A percentile compares a stretch with the other conserved stretches of the same genome.
Conservation (phyloP, 2,797 vertebrate species). For the Gymnodraco acuticeps region DNA sequence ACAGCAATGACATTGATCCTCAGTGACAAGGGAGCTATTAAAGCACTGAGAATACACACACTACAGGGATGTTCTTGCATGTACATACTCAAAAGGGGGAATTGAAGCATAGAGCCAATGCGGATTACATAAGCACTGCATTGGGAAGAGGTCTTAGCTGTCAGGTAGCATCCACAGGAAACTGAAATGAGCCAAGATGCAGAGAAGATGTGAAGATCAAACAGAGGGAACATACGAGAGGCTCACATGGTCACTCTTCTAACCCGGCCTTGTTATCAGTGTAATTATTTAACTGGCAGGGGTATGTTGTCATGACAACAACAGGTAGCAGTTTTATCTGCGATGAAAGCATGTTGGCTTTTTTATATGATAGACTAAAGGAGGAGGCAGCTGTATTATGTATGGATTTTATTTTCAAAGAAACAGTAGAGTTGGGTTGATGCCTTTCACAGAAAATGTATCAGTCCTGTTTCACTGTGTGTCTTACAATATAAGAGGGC, state of each 20-base stretch:
- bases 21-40: slow-evolving; percentile 71
- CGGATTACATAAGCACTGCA: slow-evolving; percentile 78
- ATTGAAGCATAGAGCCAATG: slow-evolving; percentile 68
- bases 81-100: slow-evolving; percentile 62
- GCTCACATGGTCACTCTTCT: background rate
- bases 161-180: slow-evolving; percentile 42
- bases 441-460: slow-evolving; percentile 1
- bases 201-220: slow-evolving; percentile 22
- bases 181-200: slow-evolving; percentile 29
- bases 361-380: slow-evolving; percentile 1
- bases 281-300: slow-evolving; percentile 12
- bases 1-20: slow-evolving; percentile 64
- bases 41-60: slow-evolving; percentile 63
- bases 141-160: slow-evolving; percentile 57
- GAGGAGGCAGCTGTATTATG: background rate
- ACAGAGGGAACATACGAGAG: slow-evolving; percentile 4
- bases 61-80: slow-evolving; percentile 67
- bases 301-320: slow-evolving; percentile 76
- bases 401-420: slow-evolving; percentile 2
- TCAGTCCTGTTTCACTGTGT: slow-evolving; percentile 7
- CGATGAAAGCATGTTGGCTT: slow-evolving; percentile 28
- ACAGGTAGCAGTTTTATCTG: slow-evolving; percentile 56
- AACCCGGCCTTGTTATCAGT: background rate
- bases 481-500: slow-evolving; percentile 3
- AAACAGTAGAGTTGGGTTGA: background rate